Evolutionary conservation across 2,113 vertebrate species (phyloP).

Genomic region (Tachycineta bicolor): DNA sequence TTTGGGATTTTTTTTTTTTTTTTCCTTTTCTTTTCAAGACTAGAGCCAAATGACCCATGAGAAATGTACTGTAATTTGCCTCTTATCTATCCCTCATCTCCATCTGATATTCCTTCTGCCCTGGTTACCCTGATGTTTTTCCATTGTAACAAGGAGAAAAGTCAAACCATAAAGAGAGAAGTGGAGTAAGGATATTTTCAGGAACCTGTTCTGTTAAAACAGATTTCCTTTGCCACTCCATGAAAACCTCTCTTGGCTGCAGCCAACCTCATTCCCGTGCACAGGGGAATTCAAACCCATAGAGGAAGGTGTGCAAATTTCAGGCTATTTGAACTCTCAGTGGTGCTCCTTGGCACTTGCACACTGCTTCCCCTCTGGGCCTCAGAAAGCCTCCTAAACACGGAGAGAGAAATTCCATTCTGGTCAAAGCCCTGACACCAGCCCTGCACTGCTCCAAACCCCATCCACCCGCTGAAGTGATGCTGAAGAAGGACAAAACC

Average conservation of each 20-base stretch:
- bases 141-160: conserved; percentile 59
- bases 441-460: neutral
- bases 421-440: conserved; percentile 63
- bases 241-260: neutral
- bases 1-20: neutral
- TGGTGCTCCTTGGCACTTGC: conserved; percentile 33
- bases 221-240: neutral
- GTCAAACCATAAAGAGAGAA: conserved; percentile 40
- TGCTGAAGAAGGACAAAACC: neutral
- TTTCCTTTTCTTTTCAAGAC: conserved; percentile 39
- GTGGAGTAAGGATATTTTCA: neutral
- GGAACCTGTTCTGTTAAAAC: neutral
- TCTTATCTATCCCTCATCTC: conserved; percentile 66
- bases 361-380: conserved; percentile 38
- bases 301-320: neutral
- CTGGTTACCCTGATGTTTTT: conserved; percentile 72
- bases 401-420: conserved; percentile 45
- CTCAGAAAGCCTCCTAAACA: conserved; percentile 53
- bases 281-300: neutral
- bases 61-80: conserved; percentile 62
- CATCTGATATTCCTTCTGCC: conserved; percentile 69
- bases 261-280: neutral
- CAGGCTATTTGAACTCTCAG: conserved; percentile 1
- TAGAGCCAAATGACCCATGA: conserved; percentile 67
- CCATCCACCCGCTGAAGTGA: neutral